A percentile compares a stretch with the other conserved stretches of the same genome.
Conservation (phyloP, 2,797 vertebrate species). For the Notoglanidium macrostoma region DNA sequence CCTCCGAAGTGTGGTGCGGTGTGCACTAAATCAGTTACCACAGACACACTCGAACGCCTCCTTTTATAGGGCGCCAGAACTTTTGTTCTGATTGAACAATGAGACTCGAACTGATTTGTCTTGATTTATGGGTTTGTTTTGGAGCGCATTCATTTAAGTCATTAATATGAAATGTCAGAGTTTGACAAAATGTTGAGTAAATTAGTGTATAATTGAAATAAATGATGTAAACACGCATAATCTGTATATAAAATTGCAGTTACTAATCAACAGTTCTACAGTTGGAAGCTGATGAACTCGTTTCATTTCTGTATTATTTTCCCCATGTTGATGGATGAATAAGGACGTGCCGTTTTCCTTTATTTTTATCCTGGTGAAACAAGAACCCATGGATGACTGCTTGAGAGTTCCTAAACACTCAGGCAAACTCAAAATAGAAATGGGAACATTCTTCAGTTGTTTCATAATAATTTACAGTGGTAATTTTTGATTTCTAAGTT, state of each 20-base stretch:
- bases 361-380: neutral
- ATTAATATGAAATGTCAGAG: neutral
- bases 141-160: neutral
- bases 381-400: neutral
- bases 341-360: neutral
- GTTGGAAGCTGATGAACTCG: neutral
- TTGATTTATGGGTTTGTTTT: neutral
- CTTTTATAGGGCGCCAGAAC: neutral
- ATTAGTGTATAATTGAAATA: neutral
- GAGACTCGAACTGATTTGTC: neutral
- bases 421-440: neutral
- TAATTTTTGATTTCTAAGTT: neutral
- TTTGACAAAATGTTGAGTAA: neutral
- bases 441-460: neutral
- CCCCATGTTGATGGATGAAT: neutral
- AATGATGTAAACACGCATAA: neutral
- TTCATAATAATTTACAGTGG: neutral
- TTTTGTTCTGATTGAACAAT: neutral
- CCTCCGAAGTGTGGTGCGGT: neutral
- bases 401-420: neutral
- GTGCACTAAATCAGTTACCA: neutral
- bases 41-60: neutral
- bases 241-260: no score
- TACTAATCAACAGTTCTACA: neutral
- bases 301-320: neutral